Evolutionary conservation across 1,140 invertebrate genomes (phyloP).

Genomic region (Anoplolepis gracilipes): DNA sequence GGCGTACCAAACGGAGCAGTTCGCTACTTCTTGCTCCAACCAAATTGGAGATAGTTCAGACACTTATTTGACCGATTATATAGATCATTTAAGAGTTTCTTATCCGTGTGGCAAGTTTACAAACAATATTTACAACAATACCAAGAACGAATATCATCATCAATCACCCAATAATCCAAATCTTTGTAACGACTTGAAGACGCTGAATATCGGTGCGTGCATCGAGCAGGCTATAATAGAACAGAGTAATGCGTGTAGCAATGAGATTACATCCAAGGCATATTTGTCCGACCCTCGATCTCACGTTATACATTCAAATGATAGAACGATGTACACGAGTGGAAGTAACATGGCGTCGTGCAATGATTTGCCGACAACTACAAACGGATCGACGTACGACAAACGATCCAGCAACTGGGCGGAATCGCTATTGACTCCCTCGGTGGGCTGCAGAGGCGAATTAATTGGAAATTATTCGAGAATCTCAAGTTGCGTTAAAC

Average conservation of each 20-base stretch:
- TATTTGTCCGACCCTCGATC: slow-evolving; percentile 67
- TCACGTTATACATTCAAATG: slow-evolving; percentile 53
- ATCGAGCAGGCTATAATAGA: slow-evolving; percentile 60
- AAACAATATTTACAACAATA: slow-evolving; percentile 66
- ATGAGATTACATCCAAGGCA: slow-evolving; percentile 66
- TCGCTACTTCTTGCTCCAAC: slow-evolving; percentile 38
- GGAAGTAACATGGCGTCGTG: slow-evolving; percentile 71
- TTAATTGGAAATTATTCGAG: slow-evolving; percentile 80
- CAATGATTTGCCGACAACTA: slow-evolving; percentile 76
- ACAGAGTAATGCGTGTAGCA: slow-evolving; percentile 71
- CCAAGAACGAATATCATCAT: slow-evolving; percentile 76
- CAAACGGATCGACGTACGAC: slow-evolving; percentile 74
- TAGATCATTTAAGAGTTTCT: slow-evolving; percentile 61
- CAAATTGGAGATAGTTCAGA: slow-evolving; percentile 52
- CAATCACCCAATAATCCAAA: slow-evolving; percentile 72
- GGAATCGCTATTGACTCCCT: slow-evolving; percentile 70
- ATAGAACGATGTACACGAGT: slow-evolving; percentile 62
- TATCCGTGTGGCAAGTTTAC: slow-evolving; percentile 64
- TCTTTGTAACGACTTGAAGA: slow-evolving; percentile 74
- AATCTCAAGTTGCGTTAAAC: slow-evolving; percentile 71
- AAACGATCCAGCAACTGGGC: slow-evolving; percentile 79
- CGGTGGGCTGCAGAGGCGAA: slow-evolving; percentile 75
- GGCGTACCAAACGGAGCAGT: slow-evolving; percentile 64
- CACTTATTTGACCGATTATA: slow-evolving; percentile 4
- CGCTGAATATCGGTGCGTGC: slow-evolving; percentile 71